phyloP scores from a whole-genome alignment of 53 echinoderm and acorn worm species.

The Echinarachnius parma region DNA sequence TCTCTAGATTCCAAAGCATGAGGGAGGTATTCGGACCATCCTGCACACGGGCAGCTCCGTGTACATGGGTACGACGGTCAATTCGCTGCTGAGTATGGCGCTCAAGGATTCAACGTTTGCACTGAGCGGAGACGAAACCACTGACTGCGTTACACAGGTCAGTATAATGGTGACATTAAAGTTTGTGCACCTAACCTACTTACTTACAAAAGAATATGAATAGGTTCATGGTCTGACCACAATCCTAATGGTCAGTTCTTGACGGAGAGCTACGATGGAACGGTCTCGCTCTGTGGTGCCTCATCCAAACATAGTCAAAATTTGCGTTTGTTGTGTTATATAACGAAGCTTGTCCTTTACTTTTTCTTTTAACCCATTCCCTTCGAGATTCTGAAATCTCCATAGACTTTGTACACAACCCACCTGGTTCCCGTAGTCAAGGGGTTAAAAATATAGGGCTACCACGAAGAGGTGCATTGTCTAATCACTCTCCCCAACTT shows the following conservation, averaged over 20 bases:
- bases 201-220: too few relatives aligned
- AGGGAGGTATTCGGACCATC: conserved; percentile 83
- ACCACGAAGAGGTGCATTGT: too few relatives aligned
- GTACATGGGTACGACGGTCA: conserved; percentile 85
- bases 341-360: too few relatives aligned
- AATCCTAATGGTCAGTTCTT: conserved; percentile 60
- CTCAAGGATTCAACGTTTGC: conserved; percentile 4
- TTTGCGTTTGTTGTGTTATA: too few relatives aligned
- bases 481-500: too few relatives aligned
- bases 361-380: too few relatives aligned
- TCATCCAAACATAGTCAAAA: too few relatives aligned
- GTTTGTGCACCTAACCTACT: too few relatives aligned
- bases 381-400: too few relatives aligned
- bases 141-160: conserved; percentile 18
- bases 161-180: neutral
- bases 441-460: too few relatives aligned
- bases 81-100: conserved; percentile 5
- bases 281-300: conserved; percentile 67
- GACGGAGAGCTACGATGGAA: conserved; percentile 86
- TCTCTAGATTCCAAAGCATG: conserved; percentile 63
- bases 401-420: too few relatives aligned
- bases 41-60: conserved; percentile 51
- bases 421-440: too few relatives aligned
- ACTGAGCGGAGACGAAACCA: conserved; percentile 32
- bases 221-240: conserved; percentile 46